These are phyloP conservation scores for Peromyscus californicus DNA, from an alignment of 2,113 vertebrate species.

Conservation along the genomic window DNA sequence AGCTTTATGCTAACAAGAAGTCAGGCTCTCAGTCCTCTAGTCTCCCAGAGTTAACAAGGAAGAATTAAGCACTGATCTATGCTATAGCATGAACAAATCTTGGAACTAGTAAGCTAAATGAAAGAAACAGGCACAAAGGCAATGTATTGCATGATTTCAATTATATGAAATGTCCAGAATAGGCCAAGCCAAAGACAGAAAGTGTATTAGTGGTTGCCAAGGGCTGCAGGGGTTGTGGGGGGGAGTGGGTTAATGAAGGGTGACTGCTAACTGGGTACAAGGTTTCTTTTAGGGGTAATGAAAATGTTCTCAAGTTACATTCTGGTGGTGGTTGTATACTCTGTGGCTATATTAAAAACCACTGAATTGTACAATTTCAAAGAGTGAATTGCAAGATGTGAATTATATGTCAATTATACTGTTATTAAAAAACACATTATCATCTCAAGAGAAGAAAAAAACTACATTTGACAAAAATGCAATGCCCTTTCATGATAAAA, in stretches of 20 bases:
- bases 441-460: slow-evolving; percentile 59
- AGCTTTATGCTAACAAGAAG: slow-evolving; percentile 7
- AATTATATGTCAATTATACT: slow-evolving; percentile 52
- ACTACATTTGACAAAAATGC: slow-evolving; percentile 43
- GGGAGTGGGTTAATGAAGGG: not conserved
- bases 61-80: slow-evolving; percentile 29
- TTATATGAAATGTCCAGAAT: slow-evolving; percentile 52
- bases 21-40: not conserved
- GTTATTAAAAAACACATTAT: slow-evolving; percentile 61
- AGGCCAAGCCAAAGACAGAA: slow-evolving; percentile 40
- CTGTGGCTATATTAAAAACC: slow-evolving; percentile 56
- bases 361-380: slow-evolving; percentile 51
- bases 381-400: slow-evolving; percentile 47
- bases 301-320: slow-evolving; percentile 65
- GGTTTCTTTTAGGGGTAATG: slow-evolving; percentile 29
- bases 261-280: slow-evolving; percentile 38
- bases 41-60: slow-evolving; percentile 24
- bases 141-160: not conserved
- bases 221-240: not conserved
- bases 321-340: slow-evolving; percentile 19
- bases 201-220: slow-evolving; percentile 15
- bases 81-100: slow-evolving; percentile 19
- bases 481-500: slow-evolving; percentile 55
- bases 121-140: slow-evolving; percentile 48
- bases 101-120: slow-evolving; percentile 32